phyloP scores from a whole-genome alignment of 1,140 invertebrate genomes.

The Trissolcus basalis region DNA sequence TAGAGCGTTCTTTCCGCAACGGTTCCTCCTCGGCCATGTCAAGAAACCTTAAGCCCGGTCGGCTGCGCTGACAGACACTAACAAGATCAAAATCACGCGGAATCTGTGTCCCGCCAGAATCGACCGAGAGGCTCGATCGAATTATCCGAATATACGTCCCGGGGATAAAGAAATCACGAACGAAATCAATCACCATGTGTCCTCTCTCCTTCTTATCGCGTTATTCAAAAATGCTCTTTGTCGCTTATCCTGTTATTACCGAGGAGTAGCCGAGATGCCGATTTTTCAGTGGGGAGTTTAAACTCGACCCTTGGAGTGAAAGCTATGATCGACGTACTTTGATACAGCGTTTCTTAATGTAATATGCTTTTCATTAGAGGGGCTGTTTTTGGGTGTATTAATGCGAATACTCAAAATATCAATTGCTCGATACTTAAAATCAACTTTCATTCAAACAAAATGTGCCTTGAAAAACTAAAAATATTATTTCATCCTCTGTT shows the following conservation, averaged over 20 bases:
- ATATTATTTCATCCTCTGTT: no score
- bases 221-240: constrained; percentile 46
- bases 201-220: constrained; percentile 17
- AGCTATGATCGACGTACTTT: constrained; percentile 5
- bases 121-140: constrained; percentile 32
- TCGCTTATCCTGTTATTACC: constrained; percentile 36
- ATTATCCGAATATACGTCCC: constrained; percentile 51
- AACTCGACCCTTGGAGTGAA: constrained; percentile 5
- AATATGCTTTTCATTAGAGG: constrained; percentile 1
- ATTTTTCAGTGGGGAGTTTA: constrained; percentile 1
- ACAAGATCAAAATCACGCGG: constrained; percentile 58
- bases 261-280: background rate
- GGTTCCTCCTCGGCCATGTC: constrained; percentile 20
- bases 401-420: no score
- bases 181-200: constrained; percentile 30
- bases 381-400: background rate
- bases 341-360: background rate
- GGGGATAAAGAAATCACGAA: constrained; percentile 37
- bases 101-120: constrained; percentile 52
- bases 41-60: constrained; percentile 33
- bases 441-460: no score
- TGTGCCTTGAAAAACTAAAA: no score
- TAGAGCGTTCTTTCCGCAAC: constrained; percentile 7
- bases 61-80: constrained; percentile 36
- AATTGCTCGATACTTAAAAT: no score